A percentile compares a stretch with the other conserved stretches of the same genome.
Evolutionary conservation across 53 echinoderm and acorn worm genomes (phyloP).

Genomic region (Echinarachnius parma): DNA sequence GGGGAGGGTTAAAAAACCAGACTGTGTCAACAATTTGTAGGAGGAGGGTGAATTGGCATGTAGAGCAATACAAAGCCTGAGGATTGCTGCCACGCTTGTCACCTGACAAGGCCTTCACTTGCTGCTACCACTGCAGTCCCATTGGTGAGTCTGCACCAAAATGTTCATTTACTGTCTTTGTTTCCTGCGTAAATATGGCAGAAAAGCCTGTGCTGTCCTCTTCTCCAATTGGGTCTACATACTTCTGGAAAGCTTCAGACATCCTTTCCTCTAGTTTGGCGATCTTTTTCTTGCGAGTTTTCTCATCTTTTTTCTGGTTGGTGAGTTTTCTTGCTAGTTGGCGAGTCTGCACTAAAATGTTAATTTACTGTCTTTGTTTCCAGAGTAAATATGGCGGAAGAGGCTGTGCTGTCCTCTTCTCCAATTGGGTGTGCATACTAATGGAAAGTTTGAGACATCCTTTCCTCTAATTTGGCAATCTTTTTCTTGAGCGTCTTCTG

Average conservation of each 20-base stretch:
- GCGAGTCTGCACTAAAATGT: background rate
- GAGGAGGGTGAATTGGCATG: constrained; percentile 43
- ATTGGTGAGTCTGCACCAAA: background rate
- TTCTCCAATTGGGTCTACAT: background rate
- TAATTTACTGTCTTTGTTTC: background rate
- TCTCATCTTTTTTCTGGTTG: background rate
- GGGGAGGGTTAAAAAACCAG: constrained; percentile 39
- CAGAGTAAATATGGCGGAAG: background rate
- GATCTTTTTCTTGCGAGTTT: background rate
- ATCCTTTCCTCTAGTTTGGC: background rate
- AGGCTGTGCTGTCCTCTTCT: background rate
- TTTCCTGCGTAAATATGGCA: background rate
- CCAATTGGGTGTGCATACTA: background rate
- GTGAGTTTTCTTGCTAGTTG: background rate
- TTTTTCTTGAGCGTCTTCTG: background rate
- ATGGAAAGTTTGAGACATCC: background rate
- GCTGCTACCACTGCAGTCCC: constrained; percentile 32
- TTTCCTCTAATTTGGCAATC: background rate
- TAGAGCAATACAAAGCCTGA: constrained; percentile 33
- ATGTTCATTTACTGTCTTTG: background rate
- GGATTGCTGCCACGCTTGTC: constrained; percentile 6
- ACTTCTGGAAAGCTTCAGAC: background rate
- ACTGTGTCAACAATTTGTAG: constrained; percentile 20
- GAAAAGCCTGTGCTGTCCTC: background rate
- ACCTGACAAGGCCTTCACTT: background rate